Evolutionary conservation across 2,113 vertebrate species (phyloP), one percentile per base, ranked within the genome.

Genomic region (Ophthalmolycus amberensis): DNA sequence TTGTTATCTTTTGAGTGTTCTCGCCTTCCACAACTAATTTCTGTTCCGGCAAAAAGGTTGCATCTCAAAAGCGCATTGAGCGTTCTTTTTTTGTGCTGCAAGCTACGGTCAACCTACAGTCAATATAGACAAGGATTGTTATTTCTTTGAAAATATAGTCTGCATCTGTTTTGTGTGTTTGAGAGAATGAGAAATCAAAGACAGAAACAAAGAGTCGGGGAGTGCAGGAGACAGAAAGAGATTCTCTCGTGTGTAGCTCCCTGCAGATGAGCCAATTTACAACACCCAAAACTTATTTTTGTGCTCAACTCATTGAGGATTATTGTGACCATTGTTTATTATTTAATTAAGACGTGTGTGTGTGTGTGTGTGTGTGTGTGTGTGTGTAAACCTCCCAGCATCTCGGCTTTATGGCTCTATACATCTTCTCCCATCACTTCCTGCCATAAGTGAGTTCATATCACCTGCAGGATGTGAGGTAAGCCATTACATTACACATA

Each of bases 351-450:
- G 85, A 87, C 3, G 6, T 20, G 48, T 52, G 15, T 52, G 48
- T 52, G 48, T 11, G 48, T 52, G 48, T 11, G 76, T 38, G 38
- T 38, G 38, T 38, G 38, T 50, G 18, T 52, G 18, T 52, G 20
- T 52, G 20, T 52, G 50, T 52, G 20, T 22, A 22, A 79, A 79
- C 65, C 79, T 80, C 50, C 34, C 73, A 71, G 75, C 73, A 48
- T 82, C 38, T 60, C 46, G 0, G n/a, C 59, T 79, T 90, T 66
- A 89, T 82, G 68, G 63, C 44, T 29, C 82, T 38, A 42, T 85
- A 70, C 44, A 64, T 85, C 85, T 91, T 86, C 70, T 32, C 63
- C 77, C 84, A 91, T 91, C 84, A 82, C 85, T 62, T 82, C 73
- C 62, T 80, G 67, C 75, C 46, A 71, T 66, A 46, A 72, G 52